phyloP scores from a whole-genome alignment of 2,888 invertebrate genomes.

The Scrobipalpa atriplicella region DNA sequence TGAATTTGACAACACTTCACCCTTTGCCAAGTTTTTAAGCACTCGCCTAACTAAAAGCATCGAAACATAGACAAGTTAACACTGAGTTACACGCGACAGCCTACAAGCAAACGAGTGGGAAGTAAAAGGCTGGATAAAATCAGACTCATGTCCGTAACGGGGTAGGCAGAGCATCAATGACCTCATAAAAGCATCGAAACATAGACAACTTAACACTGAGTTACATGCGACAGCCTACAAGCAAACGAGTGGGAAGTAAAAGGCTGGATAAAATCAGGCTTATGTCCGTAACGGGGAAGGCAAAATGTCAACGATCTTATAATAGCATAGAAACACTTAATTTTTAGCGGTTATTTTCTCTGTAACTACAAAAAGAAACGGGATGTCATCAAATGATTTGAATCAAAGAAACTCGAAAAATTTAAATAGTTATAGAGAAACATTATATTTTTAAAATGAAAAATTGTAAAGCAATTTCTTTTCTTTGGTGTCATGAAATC shows the following conservation, averaged over 20 bases:
- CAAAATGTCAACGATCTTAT: too few species aligned
- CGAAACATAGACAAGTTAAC: constrained; percentile 13
- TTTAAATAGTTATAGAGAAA: too few species aligned
- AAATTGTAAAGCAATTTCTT: too few species aligned
- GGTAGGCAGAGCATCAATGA: not conserved
- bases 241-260: not conserved
- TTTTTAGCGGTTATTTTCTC: too few species aligned
- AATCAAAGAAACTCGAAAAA: too few species aligned
- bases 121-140: not conserved
- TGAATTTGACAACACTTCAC: too few species aligned
- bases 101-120: not conserved
- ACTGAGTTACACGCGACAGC: constrained; percentile 16
- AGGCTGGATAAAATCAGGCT: not conserved
- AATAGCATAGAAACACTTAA: constrained; percentile 1
- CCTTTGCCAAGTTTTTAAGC: too few species aligned
- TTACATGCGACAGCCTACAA: constrained; percentile 13
- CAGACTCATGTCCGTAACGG: not conserved
- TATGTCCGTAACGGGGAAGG: not conserved
- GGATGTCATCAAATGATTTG: too few species aligned
- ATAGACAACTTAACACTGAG: constrained; percentile 17
- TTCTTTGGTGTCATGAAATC: too few species aligned
- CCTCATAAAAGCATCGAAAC: not conserved
- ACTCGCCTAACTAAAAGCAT: constrained; percentile 15
- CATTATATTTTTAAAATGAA: too few species aligned
- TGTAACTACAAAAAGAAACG: too few species aligned